Evolutionary conservation across 1,140 invertebrate genomes (phyloP).

Genomic region (Pteromalus puparum): DNA sequence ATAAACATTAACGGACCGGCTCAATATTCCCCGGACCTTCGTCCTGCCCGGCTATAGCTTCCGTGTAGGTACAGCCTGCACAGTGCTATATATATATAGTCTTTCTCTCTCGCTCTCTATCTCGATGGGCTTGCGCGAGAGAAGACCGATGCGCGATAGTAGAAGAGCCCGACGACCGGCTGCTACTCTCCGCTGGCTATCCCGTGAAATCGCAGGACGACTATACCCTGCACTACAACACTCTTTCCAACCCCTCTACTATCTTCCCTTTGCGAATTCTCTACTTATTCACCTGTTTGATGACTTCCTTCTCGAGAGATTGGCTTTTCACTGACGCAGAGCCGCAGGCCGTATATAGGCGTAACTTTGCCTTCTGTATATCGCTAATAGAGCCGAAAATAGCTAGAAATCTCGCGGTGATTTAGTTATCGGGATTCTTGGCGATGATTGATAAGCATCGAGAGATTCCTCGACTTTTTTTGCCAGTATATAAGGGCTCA

Average conservation of each 20-base stretch:
- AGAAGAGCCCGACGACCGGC: neutral
- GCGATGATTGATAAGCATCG: conserved; percentile 19
- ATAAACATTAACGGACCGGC: conserved; percentile 74
- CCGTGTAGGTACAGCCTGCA: too few species aligned
- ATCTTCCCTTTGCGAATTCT: too few species aligned
- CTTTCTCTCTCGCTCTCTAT: neutral
- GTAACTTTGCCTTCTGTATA: too few species aligned
- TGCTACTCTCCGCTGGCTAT: conserved; percentile 31
- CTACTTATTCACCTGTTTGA: conserved; percentile 18
- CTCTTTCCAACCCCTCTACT: neutral
- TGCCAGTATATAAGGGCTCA: too few species aligned
- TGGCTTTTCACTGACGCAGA: too few species aligned
- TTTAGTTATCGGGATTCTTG: conserved; percentile 5
- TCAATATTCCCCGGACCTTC: conserved; percentile 72
- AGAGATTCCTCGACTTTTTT: neutral
- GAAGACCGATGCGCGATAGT: neutral
- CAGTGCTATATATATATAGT: too few species aligned
- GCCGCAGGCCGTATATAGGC: too few species aligned
- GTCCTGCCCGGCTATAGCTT: conserved; percentile 48
- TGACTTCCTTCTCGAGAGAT: neutral
- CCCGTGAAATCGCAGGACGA: conserved; percentile 24
- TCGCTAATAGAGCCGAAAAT: neutral
- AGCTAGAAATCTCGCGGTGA: neutral
- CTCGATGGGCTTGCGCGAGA: neutral
- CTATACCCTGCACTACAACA: too few species aligned